phyloP scores from a whole-genome alignment of 2,888 invertebrate genomes.

The Cecidostiba fungosa region DNA sequence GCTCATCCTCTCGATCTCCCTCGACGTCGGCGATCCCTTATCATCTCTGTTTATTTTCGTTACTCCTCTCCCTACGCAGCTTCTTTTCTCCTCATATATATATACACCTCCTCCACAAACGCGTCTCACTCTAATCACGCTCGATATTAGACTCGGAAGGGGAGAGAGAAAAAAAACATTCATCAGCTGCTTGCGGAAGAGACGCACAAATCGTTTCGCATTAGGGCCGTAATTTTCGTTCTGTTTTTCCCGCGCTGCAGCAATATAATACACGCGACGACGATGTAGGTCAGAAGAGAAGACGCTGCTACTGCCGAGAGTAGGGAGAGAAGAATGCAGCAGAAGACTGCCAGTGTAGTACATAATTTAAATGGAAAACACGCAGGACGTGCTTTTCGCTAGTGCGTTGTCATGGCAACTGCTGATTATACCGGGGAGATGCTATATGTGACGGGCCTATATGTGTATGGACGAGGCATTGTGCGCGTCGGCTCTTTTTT shows the following conservation, averaged over 20 bases:
- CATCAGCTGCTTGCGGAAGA: background rate
- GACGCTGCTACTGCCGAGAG: background rate
- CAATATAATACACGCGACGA: background rate
- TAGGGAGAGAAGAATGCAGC: conserved; percentile 15
- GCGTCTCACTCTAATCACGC: background rate
- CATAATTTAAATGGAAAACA: conserved; percentile 75
- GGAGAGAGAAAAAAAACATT: conserved; percentile 59
- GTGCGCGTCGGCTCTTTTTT: background rate
- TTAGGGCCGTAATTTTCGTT: conserved; percentile 36
- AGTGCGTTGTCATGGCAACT: conserved; percentile 73
- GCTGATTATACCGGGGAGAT: conserved; percentile 71
- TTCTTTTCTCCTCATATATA: background rate
- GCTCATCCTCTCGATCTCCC: background rate
- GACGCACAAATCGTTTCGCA: conserved; percentile 31
- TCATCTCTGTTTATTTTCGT: conserved; percentile 21
- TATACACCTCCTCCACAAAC: background rate
- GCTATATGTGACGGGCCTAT: background rate
- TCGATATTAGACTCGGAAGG: background rate
- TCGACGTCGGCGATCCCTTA: background rate
- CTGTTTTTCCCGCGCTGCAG: background rate
- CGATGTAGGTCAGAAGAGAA: conserved; percentile 50
- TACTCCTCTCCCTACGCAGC: background rate
- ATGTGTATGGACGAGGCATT: background rate
- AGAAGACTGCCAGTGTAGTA: conserved; percentile 62
- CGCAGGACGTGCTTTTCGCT: conserved; percentile 69